phyloP scores from a whole-genome alignment of 2,113 vertebrate genomes.

The Alligator sinensis region DNA sequence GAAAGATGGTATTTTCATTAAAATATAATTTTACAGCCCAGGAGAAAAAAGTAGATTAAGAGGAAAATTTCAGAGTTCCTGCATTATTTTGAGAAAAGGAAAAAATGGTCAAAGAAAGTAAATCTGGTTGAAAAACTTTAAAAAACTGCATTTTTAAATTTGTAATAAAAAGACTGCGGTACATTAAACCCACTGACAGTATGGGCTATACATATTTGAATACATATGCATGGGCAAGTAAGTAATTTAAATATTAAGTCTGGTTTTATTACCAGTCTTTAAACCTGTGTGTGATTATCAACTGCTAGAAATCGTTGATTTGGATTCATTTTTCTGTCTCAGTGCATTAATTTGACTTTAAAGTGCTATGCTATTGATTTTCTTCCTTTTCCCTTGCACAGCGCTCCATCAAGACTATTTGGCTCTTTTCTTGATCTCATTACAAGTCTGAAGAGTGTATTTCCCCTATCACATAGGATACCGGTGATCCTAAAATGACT shows the following conservation, averaged over 20 bases:
- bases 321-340: conserved; percentile 15
- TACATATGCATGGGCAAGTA: not conserved
- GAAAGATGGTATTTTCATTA: not conserved
- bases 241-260: conserved; percentile 28
- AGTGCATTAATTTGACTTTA: conserved; percentile 8
- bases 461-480: not conserved
- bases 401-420: not conserved
- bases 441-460: not conserved
- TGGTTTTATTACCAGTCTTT: conserved; percentile 56
- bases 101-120: not conserved
- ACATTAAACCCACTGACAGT: too few species aligned
- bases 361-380: not conserved
- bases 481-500: not conserved
- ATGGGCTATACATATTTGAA: not conserved
- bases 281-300: not conserved
- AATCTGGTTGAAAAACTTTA: not conserved
- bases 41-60: not conserved
- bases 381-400: not conserved
- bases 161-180: not conserved
- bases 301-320: conserved; percentile 2
- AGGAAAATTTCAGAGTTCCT: not conserved
- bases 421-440: not conserved
- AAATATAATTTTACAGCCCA: not conserved
- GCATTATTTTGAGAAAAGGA: not conserved
- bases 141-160: conserved; percentile 29